Evolutionary conservation across 2,113 vertebrate genomes (phyloP).

Genomic region (Neogobius melanostomus): DNA sequence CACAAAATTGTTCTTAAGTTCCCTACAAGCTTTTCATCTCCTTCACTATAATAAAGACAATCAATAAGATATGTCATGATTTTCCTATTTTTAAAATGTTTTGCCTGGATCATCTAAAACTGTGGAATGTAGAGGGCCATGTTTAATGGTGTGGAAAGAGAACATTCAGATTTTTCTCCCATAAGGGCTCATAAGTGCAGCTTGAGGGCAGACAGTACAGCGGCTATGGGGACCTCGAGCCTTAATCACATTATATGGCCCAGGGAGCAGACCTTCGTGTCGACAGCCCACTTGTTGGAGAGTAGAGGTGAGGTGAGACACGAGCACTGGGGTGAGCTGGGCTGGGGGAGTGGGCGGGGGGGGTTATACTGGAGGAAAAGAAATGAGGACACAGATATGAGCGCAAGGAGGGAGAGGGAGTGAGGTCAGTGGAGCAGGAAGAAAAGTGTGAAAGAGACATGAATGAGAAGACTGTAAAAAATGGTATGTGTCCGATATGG

Average conservation of each 20-base stretch:
- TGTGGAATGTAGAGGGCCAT: neutral
- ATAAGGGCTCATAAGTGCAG: conserved; percentile 15
- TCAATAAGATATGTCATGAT: too few relatives aligned
- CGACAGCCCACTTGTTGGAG: conserved; percentile 41
- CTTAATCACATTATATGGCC: conserved; percentile 65
- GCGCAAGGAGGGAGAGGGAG: neutral
- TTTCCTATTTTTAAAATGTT: neutral
- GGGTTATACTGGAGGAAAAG: neutral
- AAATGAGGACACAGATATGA: conserved; percentile 12
- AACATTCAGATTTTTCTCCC: neutral
- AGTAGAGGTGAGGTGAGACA: conserved; percentile 26
- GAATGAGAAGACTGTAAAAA: neutral
- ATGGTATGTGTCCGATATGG: too few relatives aligned
- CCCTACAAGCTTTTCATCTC: too few relatives aligned
- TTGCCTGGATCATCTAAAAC: neutral
- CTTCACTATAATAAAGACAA: too few relatives aligned
- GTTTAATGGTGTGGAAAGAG: neutral
- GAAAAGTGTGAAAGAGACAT: conserved; percentile 14
- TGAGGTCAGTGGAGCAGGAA: conserved; percentile 23
- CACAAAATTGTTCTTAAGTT: neutral
- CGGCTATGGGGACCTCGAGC: conserved; percentile 37
- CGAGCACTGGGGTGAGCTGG: conserved; percentile 38
- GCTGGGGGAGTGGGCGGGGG: neutral
- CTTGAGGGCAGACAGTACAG: conserved; percentile 45
- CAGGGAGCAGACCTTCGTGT: conserved; percentile 58